phyloP scores from a whole-genome alignment of 2,888 invertebrate species.

The Prosapia bicincta region DNA sequence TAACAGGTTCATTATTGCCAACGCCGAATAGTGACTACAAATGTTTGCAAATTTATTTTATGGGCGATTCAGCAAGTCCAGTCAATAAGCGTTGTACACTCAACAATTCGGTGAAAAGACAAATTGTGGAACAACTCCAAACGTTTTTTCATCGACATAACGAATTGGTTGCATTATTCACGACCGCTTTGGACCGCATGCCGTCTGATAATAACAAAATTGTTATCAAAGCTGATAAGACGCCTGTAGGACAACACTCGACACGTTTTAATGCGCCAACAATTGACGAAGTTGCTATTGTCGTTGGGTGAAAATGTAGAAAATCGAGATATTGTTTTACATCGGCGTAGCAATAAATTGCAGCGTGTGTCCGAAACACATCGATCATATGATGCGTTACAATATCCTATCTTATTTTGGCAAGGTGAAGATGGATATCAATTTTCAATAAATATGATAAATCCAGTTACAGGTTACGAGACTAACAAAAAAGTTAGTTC shows the following conservation, averaged over 20 bases:
- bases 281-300: background rate
- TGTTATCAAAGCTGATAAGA: background rate
- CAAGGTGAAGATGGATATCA: background rate
- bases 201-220: slow-evolving; percentile 7
- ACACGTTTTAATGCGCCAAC: background rate
- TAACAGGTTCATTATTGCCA: slow-evolving; percentile 32
- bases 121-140: slow-evolving; percentile 25
- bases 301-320: background rate
- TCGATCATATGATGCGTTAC: background rate
- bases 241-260: background rate
- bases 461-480: background rate
- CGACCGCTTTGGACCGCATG: slow-evolving; percentile 25
- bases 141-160: slow-evolving; percentile 24
- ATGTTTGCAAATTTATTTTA: slow-evolving; percentile 39
- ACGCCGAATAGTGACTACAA: slow-evolving; percentile 18
- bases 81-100: slow-evolving; percentile 3
- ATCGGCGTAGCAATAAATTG: background rate
- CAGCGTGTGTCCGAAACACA: background rate
- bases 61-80: slow-evolving; percentile 23
- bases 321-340: background rate
- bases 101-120: background rate
- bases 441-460: background rate
- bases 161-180: slow-evolving; percentile 23
- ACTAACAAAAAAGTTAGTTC: no score
- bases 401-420: background rate